Conservation (phyloP, 2,797 vertebrate species). For the Lepus townsendii region DNA sequence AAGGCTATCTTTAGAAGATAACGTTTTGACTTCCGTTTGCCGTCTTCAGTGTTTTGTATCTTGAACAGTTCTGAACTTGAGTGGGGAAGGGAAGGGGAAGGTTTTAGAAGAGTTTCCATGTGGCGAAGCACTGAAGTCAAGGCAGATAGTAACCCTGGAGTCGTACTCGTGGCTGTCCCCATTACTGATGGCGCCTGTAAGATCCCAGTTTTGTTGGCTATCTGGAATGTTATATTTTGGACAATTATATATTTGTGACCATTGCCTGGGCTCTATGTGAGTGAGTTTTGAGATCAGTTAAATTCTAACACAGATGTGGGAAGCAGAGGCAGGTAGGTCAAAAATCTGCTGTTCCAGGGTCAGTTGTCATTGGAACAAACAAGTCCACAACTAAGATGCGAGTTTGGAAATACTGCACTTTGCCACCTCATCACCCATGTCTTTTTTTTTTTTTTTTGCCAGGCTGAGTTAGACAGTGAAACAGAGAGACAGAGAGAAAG, state of each 20-base stretch:
- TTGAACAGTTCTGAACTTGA: not conserved
- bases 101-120: not conserved
- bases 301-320: not conserved
- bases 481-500: no score
- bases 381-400: not conserved
- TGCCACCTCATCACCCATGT: not conserved
- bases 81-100: not conserved
- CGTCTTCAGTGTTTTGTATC: not conserved
- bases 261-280: not conserved
- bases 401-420: not conserved
- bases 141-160: not conserved
- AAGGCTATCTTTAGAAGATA: not conserved
- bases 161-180: no score
- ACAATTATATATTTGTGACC: not conserved
- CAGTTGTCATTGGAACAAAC: not conserved
- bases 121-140: not conserved
- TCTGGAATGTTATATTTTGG: not conserved
- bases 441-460: no score
- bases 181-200: not conserved
- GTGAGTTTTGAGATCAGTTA: not conserved
- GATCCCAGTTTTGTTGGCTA: not conserved
- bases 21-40: not conserved
- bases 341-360: not conserved
- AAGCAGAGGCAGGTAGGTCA: not conserved
- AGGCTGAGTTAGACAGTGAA: no score